Evolutionary conservation across 2,888 invertebrate species (phyloP), one percentile per base, ranked within the genome.

Genomic region (Napeogenes inachia): DNA sequence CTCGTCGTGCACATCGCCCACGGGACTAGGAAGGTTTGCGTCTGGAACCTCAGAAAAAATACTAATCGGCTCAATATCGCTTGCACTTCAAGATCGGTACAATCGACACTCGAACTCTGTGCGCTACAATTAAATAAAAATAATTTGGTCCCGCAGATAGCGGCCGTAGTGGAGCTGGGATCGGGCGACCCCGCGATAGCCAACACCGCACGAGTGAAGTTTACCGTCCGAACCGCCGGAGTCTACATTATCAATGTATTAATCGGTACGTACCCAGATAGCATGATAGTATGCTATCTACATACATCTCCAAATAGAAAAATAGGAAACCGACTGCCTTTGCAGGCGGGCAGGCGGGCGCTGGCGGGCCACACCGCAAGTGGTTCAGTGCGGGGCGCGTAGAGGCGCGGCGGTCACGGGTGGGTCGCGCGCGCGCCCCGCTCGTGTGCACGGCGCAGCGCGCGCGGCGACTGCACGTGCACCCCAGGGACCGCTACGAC

Each of bases 401-500:
- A 67, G 74, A 71, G 60, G 73, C 76, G 69, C 72, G 73, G 55
- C 78, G 93, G 35, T 72, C 71, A 60, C 70, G 73, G 32, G 72
- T 71, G 45, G 70, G 71, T 8, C 70, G 73, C 61, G 70, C 70
- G 62, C 68, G 64, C 60, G 69, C 70, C 56, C 96, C 96, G 8
- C 95, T 96, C 57, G 94, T 97, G 59, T 96, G 96, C 83, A 70
- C 70, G 57, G 94, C 94, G 54, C 33, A 94, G 94, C 63, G 91
- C 94, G 50, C 95, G 42, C 95, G 96, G 75, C 89, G 93, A 60
- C 92, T 98, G 80, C 94, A 94, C 80, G 93, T 98, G 76, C 97
- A 97, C 79, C 97, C 98, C n/a, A 92, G 97, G 64, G 98, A 98
- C 89, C 95, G 95, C 80, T 97, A 95, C 85, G 96, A 96, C 78